Base-by-base conservation (phyloP, 2,797 vertebrate species). In the Lerista edwardsae region DNA sequence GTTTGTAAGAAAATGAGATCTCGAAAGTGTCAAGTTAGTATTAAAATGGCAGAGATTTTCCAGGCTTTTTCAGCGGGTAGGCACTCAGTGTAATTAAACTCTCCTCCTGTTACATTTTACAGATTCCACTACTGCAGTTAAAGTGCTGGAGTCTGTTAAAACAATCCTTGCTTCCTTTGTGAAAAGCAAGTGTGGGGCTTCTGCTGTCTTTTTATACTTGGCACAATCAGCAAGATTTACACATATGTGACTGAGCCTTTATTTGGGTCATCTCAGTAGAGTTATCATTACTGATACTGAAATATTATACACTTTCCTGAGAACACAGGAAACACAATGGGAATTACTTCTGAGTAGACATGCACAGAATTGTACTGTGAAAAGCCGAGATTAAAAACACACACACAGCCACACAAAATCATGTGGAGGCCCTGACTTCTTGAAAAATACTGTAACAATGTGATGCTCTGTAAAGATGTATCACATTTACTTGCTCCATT, bases 11-110 rank as follows among this genome's bases (percentile, higher is more conserved):
- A n/a, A n/a, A n/a, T n/a, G n/a, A 11, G 5, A 79, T 69, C 86
- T 44, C 84, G 83, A 41, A 90, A 91, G 11, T 29, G 21, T 61
- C 68, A 86, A 41, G 79, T 65, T 57, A 78, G 85, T 84, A 71
- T 90, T 79, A 84, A 89, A 73, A 82, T 12, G 80, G 65, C 2
- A 47, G 34, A 83, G 14, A 36, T 55, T 72, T 72, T 79, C 65
- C 74, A 67, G 89, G 89, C 34, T 65, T 76, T 86, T 23, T 57
- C n/a, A n/a, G n/a, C n/a, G 75, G 55, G 39, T 4, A 83, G 11
- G 77, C 7, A 39, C 1, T 23, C 8, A 3, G 6, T 41, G 55
- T 83, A 91, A 90, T 36, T 14, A 80, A 87, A 72, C 25, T 86
- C 62, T 82, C n/a, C 31, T 85, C 78, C 34, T 65, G 61, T 31